A percentile compares a stretch with the other conserved stretches of the same genome.
Evolutionary conservation across 2,888 invertebrate genomes (phyloP).

Genomic region (Polymixis flavicincta): DNA sequence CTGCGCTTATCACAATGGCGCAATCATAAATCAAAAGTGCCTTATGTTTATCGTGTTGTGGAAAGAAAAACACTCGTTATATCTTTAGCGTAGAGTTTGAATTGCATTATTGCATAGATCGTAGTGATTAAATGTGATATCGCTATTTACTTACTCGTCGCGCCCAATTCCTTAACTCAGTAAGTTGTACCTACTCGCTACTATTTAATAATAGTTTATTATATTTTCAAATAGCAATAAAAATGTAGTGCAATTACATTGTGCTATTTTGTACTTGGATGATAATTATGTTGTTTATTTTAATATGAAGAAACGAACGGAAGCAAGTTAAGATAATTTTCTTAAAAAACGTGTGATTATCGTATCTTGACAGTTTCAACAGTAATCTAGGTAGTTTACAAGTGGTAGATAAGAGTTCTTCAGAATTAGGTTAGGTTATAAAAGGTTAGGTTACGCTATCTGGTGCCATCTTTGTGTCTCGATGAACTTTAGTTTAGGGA

Average conservation of each 20-base stretch:
- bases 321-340: not conserved
- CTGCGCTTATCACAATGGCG: conserved; percentile 83
- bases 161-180: conserved; percentile 73
- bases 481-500: conserved; percentile 19
- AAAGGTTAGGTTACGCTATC: conserved; percentile 63
- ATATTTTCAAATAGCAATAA: conserved; percentile 21
- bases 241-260: not conserved
- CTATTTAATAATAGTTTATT: conserved; percentile 26
- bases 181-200: conserved; percentile 37
- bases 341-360: not conserved
- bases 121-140: conserved; percentile 75
- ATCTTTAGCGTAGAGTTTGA: conserved; percentile 56
- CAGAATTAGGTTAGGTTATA: conserved; percentile 58
- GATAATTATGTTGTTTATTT: not conserved
- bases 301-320: conserved; percentile 1
- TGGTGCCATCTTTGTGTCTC: conserved; percentile 23
- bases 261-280: conserved; percentile 10
- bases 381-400: conserved; percentile 26
- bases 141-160: conserved; percentile 75
- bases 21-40: conserved; percentile 72
- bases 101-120: conserved; percentile 38
- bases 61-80: conserved; percentile 61
- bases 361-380: conserved; percentile 8
- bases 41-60: conserved; percentile 65
- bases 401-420: conserved; percentile 40